These are phyloP conservation scores for Eupithecia tripunctaria DNA, from an alignment of 2,888 invertebrate genomes.

Conservation along the genomic window DNA sequence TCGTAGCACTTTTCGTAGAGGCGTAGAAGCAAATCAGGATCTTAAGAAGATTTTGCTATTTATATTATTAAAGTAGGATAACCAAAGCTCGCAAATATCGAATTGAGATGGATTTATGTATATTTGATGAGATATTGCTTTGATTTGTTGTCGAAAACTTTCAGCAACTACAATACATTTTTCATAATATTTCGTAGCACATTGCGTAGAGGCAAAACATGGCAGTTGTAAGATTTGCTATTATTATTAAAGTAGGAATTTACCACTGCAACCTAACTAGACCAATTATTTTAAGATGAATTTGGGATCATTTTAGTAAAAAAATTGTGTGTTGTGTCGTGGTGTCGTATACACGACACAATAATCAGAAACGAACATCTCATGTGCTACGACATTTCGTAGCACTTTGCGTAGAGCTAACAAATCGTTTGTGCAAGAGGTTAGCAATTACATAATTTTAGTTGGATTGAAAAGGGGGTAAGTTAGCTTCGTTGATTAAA, in stretches of 20 bases:
- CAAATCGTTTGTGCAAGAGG: not conserved
- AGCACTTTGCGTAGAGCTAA: conserved; percentile 17
- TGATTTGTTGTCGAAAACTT: no score
- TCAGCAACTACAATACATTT: no score
- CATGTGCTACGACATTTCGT: conserved; percentile 6
- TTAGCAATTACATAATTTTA: not conserved
- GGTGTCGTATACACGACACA: no score
- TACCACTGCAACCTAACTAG: not conserved
- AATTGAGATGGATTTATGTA: no score
- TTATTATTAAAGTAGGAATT: not conserved
- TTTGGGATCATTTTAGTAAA: no score
- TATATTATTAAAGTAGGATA: not conserved
- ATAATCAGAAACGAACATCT: no score
- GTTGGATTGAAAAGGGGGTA: not conserved
- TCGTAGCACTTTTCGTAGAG: not conserved
- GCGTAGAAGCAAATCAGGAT: not conserved
- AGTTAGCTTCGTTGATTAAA: no score
- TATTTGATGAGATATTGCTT: not conserved
- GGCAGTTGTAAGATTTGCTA: not conserved
- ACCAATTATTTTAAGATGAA: not conserved
- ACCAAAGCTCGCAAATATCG: not conserved
- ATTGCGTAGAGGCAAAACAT: not conserved
- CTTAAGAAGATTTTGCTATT: not conserved
- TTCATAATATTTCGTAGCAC: not conserved
- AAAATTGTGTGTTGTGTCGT: no score